These are phyloP conservation scores for Loriculus beryllinus DNA, from an alignment of 2,797 vertebrate genomes.

Conservation along the genomic window DNA sequence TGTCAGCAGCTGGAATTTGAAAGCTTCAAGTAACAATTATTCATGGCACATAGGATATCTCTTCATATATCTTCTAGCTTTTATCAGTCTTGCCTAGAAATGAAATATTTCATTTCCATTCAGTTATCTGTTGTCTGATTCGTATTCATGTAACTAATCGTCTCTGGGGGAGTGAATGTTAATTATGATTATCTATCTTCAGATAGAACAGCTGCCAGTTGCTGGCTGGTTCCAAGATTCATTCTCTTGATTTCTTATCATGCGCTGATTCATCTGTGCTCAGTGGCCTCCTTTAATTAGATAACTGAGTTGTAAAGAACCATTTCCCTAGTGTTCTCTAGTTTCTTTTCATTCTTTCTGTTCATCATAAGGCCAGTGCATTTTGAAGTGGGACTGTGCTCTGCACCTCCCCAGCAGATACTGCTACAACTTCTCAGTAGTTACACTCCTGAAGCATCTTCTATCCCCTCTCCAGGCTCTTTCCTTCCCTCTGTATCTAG, in stretches of 20 bases:
- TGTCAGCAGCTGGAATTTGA: not conserved
- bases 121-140: not conserved
- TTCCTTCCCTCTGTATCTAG: not conserved
- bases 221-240: not conserved
- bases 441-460: not conserved
- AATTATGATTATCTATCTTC: not conserved
- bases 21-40: not conserved
- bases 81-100: not conserved
- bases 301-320: accelerated
- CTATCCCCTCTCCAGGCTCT: not conserved
- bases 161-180: not conserved
- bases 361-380: not conserved
- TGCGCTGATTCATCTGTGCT: not conserved
- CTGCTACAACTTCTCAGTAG: not conserved
- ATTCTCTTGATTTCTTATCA: not conserved
- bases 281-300: not conserved
- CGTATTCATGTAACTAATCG: not conserved
- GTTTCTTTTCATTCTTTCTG: not conserved
- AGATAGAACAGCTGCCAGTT: not conserved
- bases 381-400: not conserved
- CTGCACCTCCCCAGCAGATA: not conserved
- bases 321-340: not conserved
- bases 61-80: not conserved
- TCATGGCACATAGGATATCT: not conserved
- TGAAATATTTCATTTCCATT: not conserved